phyloP scores from a whole-genome alignment of 2,113 vertebrate genomes.

The Riparia riparia region DNA sequence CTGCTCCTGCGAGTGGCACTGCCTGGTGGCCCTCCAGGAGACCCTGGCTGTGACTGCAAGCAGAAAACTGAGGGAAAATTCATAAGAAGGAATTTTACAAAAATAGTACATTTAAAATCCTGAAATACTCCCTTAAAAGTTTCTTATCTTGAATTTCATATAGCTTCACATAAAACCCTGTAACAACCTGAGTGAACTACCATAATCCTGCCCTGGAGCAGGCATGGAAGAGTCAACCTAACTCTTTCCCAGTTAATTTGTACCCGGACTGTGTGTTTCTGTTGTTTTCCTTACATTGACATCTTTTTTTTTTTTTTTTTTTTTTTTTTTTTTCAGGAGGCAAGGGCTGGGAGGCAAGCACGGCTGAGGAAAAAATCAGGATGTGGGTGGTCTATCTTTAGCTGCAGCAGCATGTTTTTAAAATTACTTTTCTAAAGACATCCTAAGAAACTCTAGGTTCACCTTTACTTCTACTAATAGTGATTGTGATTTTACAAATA shows the following conservation, averaged over 20 bases:
- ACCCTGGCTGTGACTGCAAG: not conserved
- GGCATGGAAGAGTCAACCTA: not conserved
- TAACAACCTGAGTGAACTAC: not conserved
- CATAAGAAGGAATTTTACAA: not conserved
- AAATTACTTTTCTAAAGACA: not conserved
- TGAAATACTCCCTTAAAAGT: not conserved
- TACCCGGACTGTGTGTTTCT: not conserved
- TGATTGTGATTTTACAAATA: not conserved
- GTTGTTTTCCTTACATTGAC: not conserved
- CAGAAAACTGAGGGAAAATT: not conserved
- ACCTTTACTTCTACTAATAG: not conserved
- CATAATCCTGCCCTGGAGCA: not conserved
- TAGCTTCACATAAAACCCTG: not conserved
- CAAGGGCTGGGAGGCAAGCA: not conserved
- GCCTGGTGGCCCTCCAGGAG: accelerated
- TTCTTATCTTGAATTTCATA: not conserved
- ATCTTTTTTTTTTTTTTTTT: not conserved
- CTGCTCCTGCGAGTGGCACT: not conserved
- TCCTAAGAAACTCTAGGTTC: not conserved
- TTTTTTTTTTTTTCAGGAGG: not conserved
- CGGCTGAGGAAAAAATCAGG: not conserved
- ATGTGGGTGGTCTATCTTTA: constrained; percentile 37
- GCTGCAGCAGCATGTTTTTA: not conserved
- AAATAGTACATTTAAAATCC: not conserved
- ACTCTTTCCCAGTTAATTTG: not conserved